Evolutionary conservation across 2,797 vertebrate species (phyloP).

Genomic region (Tinamus major): DNA sequence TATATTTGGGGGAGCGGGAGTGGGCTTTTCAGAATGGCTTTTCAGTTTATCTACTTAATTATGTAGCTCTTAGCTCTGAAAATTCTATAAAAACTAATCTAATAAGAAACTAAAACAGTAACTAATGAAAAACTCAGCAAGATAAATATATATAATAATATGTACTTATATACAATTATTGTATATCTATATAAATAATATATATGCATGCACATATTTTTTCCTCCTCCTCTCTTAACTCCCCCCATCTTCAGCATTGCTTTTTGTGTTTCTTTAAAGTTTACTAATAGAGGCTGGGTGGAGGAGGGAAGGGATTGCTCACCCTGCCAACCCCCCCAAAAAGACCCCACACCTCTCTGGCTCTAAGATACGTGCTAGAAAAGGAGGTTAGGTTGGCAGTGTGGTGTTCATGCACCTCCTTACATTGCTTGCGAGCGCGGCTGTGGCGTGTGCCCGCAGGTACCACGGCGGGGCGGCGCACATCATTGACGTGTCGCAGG

Average conservation of each 20-base stretch:
- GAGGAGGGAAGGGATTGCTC: background rate
- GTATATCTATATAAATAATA: no score
- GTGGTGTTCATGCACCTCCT: background rate
- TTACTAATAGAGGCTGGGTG: background rate
- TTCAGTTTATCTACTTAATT: background rate
- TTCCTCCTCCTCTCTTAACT: background rate
- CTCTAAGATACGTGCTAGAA: background rate
- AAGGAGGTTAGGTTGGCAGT: background rate
- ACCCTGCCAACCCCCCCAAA: no score
- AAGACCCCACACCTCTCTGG: background rate
- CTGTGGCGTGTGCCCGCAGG: slow-evolving; percentile 61
- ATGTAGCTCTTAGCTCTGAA: background rate
- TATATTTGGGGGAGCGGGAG: background rate
- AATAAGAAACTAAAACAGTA: fast-evolving
- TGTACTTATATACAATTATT: background rate
- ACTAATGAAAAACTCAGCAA: background rate
- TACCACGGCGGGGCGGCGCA: slow-evolving; percentile 87
- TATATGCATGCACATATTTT: no score
- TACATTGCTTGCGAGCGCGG: background rate
- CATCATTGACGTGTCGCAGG: slow-evolving; percentile 95
- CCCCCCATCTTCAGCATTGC: background rate
- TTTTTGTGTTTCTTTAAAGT: background rate
- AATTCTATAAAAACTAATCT: background rate
- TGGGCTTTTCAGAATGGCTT: background rate
- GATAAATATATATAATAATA: background rate